phyloP scores from a whole-genome alignment of 2,113 vertebrate species.

The Nicator chloris region DNA sequence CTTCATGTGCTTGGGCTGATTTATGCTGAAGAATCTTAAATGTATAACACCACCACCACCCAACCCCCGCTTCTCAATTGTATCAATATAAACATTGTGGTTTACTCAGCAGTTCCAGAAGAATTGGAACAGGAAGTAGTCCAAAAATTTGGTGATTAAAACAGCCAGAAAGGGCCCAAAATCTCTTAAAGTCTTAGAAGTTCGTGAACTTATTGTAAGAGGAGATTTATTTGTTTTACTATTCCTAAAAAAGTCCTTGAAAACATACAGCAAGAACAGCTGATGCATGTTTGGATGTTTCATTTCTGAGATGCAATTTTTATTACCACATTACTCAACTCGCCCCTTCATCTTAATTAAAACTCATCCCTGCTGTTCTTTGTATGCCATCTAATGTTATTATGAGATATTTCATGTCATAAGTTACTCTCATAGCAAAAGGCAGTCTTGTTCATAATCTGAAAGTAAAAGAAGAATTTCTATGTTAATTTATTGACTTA shows the following conservation, averaged over 20 bases:
- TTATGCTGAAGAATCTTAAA: background rate
- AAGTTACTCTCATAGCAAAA: background rate
- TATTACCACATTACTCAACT: background rate
- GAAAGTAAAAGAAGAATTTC: background rate
- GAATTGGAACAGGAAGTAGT: background rate
- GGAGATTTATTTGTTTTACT: background rate
- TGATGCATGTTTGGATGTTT: background rate
- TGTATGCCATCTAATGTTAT: background rate
- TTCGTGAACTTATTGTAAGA: background rate
- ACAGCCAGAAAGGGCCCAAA: background rate
- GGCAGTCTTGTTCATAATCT: background rate
- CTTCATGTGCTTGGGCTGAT: background rate
- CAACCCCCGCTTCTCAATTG: background rate
- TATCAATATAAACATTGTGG: background rate
- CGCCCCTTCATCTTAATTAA: background rate
- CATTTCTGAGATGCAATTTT: background rate
- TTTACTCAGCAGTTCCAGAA: background rate
- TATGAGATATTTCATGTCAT: background rate
- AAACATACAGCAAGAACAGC: background rate
- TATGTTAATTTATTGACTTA: background rate
- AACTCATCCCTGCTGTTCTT: constrained; percentile 1
- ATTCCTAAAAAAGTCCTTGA: background rate
- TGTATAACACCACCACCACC: background rate
- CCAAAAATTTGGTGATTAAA: background rate
- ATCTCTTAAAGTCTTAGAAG: background rate